These are phyloP conservation scores for Mizuhopecten yessoensis DNA, from an alignment of 1,140 invertebrate genomes.

Conservation along the genomic window DNA sequence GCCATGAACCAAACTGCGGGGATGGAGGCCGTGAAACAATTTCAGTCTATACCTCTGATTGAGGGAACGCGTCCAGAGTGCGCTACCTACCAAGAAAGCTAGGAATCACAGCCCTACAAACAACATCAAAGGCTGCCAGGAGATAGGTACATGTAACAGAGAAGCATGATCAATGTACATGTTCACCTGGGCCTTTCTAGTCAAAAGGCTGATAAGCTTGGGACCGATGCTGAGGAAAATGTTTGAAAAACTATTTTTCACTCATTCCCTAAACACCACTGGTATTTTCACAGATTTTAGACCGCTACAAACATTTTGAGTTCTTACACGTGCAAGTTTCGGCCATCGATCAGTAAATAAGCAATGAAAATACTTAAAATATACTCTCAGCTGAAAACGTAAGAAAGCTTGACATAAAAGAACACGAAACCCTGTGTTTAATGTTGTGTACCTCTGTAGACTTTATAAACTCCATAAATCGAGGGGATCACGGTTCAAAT, in stretches of 20 bases:
- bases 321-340: not conserved
- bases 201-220: slow-evolving; percentile 30
- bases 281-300: not conserved
- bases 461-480: slow-evolving; percentile 6
- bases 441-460: not conserved
- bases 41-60: not conserved
- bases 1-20: not conserved
- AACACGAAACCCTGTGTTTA: not conserved
- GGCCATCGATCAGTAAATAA: not conserved
- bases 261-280: not conserved
- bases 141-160: slow-evolving; percentile 17
- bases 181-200: not conserved
- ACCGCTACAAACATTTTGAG: not conserved
- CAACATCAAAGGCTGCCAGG: not conserved
- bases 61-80: slow-evolving; percentile 20
- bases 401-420: not conserved
- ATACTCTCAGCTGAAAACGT: not conserved
- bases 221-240: not conserved
- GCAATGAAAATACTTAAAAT: not conserved
- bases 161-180: not conserved
- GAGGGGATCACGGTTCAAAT: not conserved
- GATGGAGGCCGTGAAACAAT: slow-evolving; percentile 28
- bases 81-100: slow-evolving; percentile 22
- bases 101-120: not conserved
- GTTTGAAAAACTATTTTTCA: not conserved